Evolutionary conservation across 2,888 invertebrate species (phyloP), one percentile per base, ranked within the genome.

Genomic region (Microctonus hyperodae): DNA sequence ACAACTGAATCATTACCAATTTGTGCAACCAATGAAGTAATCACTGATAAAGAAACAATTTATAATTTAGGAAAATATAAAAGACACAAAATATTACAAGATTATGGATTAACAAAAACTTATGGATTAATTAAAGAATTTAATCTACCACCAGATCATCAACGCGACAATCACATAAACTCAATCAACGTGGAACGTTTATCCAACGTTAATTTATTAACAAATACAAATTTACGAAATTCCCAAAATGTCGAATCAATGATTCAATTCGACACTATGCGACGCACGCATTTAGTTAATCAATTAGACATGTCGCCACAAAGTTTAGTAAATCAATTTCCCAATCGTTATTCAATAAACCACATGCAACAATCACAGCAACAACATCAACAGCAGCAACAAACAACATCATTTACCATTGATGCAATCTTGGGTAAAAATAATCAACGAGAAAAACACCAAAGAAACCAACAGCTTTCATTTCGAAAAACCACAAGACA

Each of bases 341-440:
- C 74, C 0, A 75, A 75, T 60, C 68, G 75, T 35, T 74, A 73
- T 44, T 69, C 72, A 59, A 76, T 77, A 53, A 77, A 80, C 58
- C 79, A 81, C 59, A 74, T 78, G 67, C 80, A 81, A 35, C 77
- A 78, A 22, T 72, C 67, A 50, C 70, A 73, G 53, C 69, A 74
- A 40, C 70, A 78, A 31, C 78, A 78, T 51, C 75, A 76, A 37
- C 80, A 81, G 48, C 80, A 82, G 68, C 80, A 81, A 57, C 83
- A 83, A 65, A 89, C 90, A 50, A 92, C 92, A 78, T 93, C 93
- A 6, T 95, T 95, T 78, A 95, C 95, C 25, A 95, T 95, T 75
- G 95, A 94, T 71, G 94, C 94, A 70, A 94, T 95, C 77, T 88
- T 95, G 75, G 95, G 94, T 0, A 90, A 91, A 65, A 89, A 85